Conservation (phyloP, 2,888 invertebrate species). For the Dryococelus australis region DNA sequence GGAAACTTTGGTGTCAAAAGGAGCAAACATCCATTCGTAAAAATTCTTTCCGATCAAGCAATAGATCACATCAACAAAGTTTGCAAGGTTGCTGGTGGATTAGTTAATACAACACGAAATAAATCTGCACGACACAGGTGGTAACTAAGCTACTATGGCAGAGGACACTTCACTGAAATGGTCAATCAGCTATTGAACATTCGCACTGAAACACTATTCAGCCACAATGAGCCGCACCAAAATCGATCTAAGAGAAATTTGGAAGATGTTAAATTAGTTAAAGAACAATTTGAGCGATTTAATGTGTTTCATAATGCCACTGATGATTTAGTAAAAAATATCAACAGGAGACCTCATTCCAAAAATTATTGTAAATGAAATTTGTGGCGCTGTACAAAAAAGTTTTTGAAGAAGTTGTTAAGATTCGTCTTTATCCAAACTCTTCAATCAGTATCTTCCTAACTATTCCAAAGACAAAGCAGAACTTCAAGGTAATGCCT, state of each 20-base stretch:
- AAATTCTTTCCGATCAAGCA: slow-evolving; percentile 11
- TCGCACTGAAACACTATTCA: background rate
- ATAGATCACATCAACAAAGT: slow-evolving; percentile 24
- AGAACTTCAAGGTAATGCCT: background rate
- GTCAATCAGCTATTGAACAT: background rate
- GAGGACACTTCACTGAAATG: background rate
- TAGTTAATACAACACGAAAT: background rate
- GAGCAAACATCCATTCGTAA: background rate
- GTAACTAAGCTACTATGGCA: background rate
- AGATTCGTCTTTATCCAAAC: background rate
- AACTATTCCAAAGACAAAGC: slow-evolving; percentile 17
- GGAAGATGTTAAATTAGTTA: slow-evolving; percentile 19
- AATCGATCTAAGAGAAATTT: background rate
- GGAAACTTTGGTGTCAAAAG: background rate
- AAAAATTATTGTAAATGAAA: background rate
- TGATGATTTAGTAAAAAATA: slow-evolving; percentile 13
- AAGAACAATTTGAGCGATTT: slow-evolving; percentile 18
- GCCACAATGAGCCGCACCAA: slow-evolving; percentile 12
- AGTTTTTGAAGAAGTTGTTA: background rate
- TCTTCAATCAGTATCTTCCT: slow-evolving; percentile 3
- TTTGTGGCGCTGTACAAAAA: background rate
- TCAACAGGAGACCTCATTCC: background rate
- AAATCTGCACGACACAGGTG: background rate
- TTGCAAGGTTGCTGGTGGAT: background rate
- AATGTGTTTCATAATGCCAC: background rate